Conservation (phyloP, 2,888 invertebrate genomes). For the Nephrotoma guestfalica region DNA sequence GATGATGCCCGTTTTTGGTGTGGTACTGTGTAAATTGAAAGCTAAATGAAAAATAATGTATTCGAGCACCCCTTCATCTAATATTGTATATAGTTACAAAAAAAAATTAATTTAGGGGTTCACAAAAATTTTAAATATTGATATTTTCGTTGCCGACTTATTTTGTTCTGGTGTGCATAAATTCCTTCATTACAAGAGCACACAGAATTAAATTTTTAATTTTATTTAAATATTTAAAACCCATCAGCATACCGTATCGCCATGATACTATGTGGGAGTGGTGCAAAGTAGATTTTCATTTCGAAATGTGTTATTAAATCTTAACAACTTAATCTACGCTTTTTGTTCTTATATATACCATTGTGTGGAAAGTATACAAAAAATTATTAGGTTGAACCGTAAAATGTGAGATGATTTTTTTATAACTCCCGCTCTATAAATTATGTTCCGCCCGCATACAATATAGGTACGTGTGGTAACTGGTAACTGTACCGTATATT, state of each 20-base stretch:
- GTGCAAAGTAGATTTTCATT: background rate
- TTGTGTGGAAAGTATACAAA: background rate
- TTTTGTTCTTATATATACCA: background rate
- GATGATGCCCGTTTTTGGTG: background rate
- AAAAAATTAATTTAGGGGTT: background rate
- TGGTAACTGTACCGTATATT: background rate
- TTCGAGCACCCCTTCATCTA: background rate
- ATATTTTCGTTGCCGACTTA: background rate
- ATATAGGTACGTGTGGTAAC: background rate
- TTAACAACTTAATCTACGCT: background rate
- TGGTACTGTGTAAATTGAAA: background rate
- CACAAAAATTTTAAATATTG: background rate
- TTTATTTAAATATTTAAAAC: background rate
- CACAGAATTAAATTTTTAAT: background rate
- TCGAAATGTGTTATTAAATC: background rate
- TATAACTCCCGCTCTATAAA: background rate
- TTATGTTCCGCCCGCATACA: background rate
- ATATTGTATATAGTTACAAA: background rate
- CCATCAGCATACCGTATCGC: background rate
- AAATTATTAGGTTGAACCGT: background rate
- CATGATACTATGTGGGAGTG: background rate
- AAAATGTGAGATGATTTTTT: too few species aligned
- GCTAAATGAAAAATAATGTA: background rate
- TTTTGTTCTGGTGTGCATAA: background rate
- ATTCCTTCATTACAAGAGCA: background rate